Conservation (phyloP, 2,797 vertebrate species). For the Chelidonichthys spinosus region DNA sequence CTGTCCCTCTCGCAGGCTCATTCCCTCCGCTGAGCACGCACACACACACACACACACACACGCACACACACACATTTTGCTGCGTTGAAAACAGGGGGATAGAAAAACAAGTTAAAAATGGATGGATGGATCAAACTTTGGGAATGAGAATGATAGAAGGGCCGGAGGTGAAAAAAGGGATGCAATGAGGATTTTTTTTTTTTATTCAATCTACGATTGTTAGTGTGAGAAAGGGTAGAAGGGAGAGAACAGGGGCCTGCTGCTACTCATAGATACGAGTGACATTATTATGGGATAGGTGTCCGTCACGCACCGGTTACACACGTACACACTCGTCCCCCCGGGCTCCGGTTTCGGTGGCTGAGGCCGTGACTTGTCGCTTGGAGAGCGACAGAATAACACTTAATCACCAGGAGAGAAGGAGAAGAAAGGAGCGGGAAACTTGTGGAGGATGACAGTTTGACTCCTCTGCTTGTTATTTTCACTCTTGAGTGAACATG, state of each 20-base stretch:
- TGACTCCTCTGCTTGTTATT: slow-evolving; percentile 76
- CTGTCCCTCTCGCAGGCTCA: slow-evolving; percentile 14
- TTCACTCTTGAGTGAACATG: slow-evolving; percentile 67
- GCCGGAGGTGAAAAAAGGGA: slow-evolving; percentile 6
- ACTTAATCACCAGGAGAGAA: slow-evolving; percentile 69
- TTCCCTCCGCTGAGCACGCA: not conserved
- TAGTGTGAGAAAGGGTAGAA: slow-evolving; percentile 21
- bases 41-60: not conserved
- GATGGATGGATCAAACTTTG: slow-evolving; percentile 6
- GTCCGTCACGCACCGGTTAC: slow-evolving; percentile 76
- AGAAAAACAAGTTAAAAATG: not conserved
- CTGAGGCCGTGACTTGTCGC: slow-evolving; percentile 51
- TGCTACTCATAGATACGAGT: slow-evolving; percentile 68
- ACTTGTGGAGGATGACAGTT: slow-evolving; percentile 63
- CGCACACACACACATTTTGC: not conserved
- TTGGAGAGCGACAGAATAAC: slow-evolving; percentile 62
- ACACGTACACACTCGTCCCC: slow-evolving; percentile 39
- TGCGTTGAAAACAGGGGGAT: not conserved
- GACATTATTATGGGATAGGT: slow-evolving; percentile 81
- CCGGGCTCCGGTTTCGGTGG: slow-evolving; percentile 43
- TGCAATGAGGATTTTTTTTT: slow-evolving; percentile 7
- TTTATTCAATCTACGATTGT: slow-evolving; percentile 12
- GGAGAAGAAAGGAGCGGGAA: slow-evolving; percentile 49
- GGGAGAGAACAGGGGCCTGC: slow-evolving; percentile 20
- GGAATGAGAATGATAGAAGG: not conserved